Evolutionary conservation across 2,888 invertebrate genomes (phyloP), one percentile per base, ranked within the genome.

Genomic region (Chaitophorus viminalis): DNA sequence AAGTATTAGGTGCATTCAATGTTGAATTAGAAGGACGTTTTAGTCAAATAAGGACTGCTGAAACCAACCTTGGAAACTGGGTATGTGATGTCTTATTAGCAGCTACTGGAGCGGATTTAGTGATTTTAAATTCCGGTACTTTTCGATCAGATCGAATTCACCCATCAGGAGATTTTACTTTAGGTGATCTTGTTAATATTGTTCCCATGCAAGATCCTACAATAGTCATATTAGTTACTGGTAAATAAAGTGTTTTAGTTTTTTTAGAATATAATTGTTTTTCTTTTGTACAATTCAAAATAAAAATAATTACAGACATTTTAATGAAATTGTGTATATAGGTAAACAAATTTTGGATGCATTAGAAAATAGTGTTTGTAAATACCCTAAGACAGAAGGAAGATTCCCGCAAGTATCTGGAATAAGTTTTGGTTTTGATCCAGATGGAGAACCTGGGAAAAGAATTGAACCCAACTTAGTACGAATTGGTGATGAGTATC

Each of bases 41-140:
- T 92, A 93, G 95, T 0, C 93, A 94, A 72, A 94, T 98, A 86
- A 93, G 98, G 33, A 95, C 96, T 0, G 92, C 94, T 89, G 98
- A 98, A 92, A 95, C 96, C n/a, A 98, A 98, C 92, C 92, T 98
- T 70, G 97, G 97, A 90, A 95, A 96, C 92, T 96, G 95, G 95
- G 92, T 96, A 78, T 95, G 95, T 90, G 95, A 96, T 91, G 94
- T 97, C 21, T 94, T 97, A 89, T 92, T 97, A 89, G 95, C 97
- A 0, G 95, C 96, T 17, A 96, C 96, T 0, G 95, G 96, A 0
- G 96, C 97, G 0, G 97, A 98, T 91, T 92, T 96, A 82, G 96
- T 96, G 17, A 91, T 98, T 29, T 92, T 98, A 75, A 98, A 98
- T 92, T 96, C 97, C 0, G 97, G 96, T n/a, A 96, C 96, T 29